Evolutionary conservation across 1,140 invertebrate genomes (phyloP), one percentile per base, ranked within the genome.

Genomic region (Diuraphis noxia): DNA sequence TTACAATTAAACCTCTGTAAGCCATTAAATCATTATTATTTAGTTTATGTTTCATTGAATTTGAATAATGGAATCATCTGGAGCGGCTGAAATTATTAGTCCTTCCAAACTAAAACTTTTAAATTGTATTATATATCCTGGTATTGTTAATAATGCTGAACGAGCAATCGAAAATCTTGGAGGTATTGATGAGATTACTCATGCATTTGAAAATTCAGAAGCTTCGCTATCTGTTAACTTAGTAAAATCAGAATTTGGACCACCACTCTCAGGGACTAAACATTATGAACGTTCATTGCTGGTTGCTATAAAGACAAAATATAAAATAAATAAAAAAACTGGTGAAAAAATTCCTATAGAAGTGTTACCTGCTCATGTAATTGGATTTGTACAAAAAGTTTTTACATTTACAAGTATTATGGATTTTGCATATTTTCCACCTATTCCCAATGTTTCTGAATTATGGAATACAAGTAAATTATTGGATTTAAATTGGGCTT

Each of bases 1-100:
- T 91, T 91, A 91, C 89, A 8, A 91, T 91, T 17, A 91, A 79
- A 81, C 89, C 89, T 30, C 77, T 91, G 89, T 91, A 91, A 91
- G 89, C 46, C 21, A 79, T 63, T 88, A 63, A 63, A 88, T 40
- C 25, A 63, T 88, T 56, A 63, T 56, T 63, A n/a, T 52, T 91
- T 82, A 82, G 30, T 91, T 89, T 79, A 25, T 46, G 41, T 77
- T 72, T 40, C 25, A 46, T 89, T 79, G 46, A 7, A 72, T 77
- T 77, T 77, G 21, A 91, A 82, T 49, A 40, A 91, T 91, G 89
- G 89, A 91, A 40, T 79, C 19, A 25, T 17, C 77, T 0, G 34
- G 82, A 81, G 89, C 49, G 52, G 30, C 25, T 46, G 34, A n/a
- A 46, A 40, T 52, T 81, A 38, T 36, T 82, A 82, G 43, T 30